These are phyloP conservation scores for Dryobates pubescens DNA, from an alignment of 2,797 vertebrate genomes.

Conservation along the genomic window DNA sequence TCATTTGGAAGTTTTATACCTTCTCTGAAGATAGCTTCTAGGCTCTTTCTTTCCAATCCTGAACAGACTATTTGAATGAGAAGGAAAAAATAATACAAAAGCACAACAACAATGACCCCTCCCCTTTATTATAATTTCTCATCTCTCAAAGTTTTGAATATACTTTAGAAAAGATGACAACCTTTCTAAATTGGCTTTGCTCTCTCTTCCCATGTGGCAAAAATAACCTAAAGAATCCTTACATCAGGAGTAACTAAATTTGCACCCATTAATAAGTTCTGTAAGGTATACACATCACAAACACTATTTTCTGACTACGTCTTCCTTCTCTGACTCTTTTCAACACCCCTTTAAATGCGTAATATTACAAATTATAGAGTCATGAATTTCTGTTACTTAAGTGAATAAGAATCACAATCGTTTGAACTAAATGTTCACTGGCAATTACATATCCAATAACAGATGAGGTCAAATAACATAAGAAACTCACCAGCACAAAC, in stretches of 20 bases:
- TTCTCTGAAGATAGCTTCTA: constrained; percentile 26
- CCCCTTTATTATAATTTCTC: constrained; percentile 19
- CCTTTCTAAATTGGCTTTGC: constrained; percentile 60
- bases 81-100: neutral
- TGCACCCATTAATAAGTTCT: constrained; percentile 60
- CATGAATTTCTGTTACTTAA: constrained; percentile 29
- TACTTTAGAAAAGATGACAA: constrained; percentile 49
- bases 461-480: constrained; percentile 44
- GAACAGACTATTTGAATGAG: neutral
- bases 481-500: neutral
- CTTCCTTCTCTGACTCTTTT: constrained; percentile 38
- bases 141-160: constrained; percentile 39
- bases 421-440: constrained; percentile 31
- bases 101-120: neutral
- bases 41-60: neutral
- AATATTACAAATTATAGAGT: constrained; percentile 52
- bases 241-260: constrained; percentile 59
- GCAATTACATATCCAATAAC: constrained; percentile 30
- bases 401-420: neutral
- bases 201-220: constrained; percentile 36
- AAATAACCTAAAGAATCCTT: constrained; percentile 64
- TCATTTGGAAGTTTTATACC: neutral
- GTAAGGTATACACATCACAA: neutral
- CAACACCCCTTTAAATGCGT: constrained; percentile 19
- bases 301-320: constrained; percentile 54